Conservation (phyloP, 2,888 invertebrate species). For the Agrochola litura region DNA sequence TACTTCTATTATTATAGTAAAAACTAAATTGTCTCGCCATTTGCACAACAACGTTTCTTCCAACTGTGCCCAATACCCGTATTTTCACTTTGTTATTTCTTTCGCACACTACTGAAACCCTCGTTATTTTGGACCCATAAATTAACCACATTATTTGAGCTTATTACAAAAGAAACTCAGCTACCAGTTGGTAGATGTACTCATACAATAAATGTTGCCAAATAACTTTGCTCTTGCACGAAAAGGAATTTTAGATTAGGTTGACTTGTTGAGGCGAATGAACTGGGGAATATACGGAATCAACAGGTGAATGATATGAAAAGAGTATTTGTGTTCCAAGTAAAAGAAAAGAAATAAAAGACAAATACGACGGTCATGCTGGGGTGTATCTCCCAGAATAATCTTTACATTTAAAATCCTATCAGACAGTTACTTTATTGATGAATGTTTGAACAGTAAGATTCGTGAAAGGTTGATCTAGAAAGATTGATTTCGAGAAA, state of each 20-base stretch:
- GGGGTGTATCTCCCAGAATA: conserved; percentile 29
- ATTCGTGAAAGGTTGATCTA: neutral
- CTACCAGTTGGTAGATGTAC: conserved; percentile 38
- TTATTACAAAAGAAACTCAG: conserved; percentile 39
- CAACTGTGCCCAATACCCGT: conserved; percentile 35
- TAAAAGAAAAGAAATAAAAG: conserved; percentile 40
- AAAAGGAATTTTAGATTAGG: conserved; percentile 50
- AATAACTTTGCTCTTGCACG: conserved; percentile 38
- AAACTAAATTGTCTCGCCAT: conserved; percentile 24
- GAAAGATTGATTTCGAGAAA: conserved; percentile 1
- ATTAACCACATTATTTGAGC: conserved; percentile 52
- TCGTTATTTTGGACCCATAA: conserved; percentile 47
- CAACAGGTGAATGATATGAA: conserved; percentile 57
- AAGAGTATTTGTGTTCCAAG: conserved; percentile 35
- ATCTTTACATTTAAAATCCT: conserved; percentile 38
- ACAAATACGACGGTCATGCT: conserved; percentile 15
- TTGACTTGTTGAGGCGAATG: conserved; percentile 44
- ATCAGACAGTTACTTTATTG: neutral
- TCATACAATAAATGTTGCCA: conserved; percentile 48
- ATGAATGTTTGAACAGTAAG: conserved; percentile 20
- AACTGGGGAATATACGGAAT: conserved; percentile 36
- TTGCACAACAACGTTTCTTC: conserved; percentile 27
- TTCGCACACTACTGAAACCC: conserved; percentile 29
- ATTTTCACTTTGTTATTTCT: conserved; percentile 57
- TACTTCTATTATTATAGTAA: neutral